Conservation (phyloP, 1,140 invertebrate genomes). For the Coenobita brevimanus region DNA sequence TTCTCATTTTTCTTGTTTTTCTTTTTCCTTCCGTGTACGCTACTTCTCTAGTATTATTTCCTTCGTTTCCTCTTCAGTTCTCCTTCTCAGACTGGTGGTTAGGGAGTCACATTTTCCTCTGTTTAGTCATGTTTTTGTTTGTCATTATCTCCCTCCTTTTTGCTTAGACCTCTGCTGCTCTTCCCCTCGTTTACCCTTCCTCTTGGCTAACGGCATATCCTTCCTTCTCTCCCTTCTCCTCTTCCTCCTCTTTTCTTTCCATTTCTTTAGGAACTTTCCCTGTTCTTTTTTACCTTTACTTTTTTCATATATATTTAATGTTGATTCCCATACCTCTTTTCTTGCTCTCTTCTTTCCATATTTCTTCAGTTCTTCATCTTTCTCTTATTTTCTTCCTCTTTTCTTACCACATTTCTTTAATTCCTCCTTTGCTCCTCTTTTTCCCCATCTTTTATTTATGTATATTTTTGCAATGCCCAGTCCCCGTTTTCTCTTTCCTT, state of each 20-base stretch:
- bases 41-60: conserved; percentile 8
- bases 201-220: background rate
- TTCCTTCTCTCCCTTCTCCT: background rate
- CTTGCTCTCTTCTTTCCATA: background rate
- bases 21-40: conserved; percentile 5
- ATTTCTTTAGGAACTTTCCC: background rate
- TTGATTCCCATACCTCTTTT: background rate
- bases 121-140: too few relatives aligned
- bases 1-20: background rate
- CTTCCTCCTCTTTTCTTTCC: background rate
- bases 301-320: background rate
- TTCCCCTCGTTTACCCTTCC: background rate
- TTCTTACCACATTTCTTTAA: too few relatives aligned
- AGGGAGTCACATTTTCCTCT: too few relatives aligned
- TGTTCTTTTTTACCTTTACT: background rate
- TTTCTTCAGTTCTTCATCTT: background rate
- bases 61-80: conserved; percentile 9
- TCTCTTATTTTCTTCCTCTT: too few relatives aligned
- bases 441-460: too few relatives aligned
- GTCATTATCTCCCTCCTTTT: background rate
- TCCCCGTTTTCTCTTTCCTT: too few relatives aligned
- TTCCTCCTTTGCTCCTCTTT: too few relatives aligned
- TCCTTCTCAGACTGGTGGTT: too few relatives aligned
- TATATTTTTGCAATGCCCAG: too few relatives aligned
- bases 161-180: too few relatives aligned